A percentile compares a stretch with the other conserved stretches of the same genome.
Conservation (phyloP, 2,797 vertebrate species). For the Takifugu rubripes region DNA sequence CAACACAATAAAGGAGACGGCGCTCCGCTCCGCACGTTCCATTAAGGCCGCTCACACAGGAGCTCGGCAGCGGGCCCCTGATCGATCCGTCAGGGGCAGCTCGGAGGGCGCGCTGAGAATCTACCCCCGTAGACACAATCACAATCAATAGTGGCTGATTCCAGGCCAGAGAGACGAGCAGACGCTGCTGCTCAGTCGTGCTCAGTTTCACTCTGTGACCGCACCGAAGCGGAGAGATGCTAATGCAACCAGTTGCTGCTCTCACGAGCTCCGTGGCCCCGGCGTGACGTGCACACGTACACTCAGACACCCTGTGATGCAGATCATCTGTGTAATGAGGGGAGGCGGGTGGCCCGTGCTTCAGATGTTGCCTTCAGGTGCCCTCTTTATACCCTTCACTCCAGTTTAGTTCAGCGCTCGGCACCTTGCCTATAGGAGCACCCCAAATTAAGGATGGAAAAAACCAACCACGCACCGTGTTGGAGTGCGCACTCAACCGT, state of each 20-base stretch:
- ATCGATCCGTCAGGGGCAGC: constrained; percentile 54
- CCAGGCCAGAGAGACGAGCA: constrained; percentile 49
- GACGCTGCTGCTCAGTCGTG: constrained; percentile 21
- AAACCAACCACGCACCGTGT: constrained; percentile 39
- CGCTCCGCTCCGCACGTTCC: constrained; percentile 38
- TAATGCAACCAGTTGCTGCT: constrained; percentile 32
- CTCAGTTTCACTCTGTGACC: constrained; percentile 14
- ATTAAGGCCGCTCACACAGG: constrained; percentile 43
- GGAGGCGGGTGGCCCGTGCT: constrained; percentile 37
- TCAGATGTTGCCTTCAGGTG: background rate
- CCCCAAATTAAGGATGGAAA: constrained; percentile 50
- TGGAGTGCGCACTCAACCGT: constrained; percentile 47
- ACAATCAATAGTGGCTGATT: constrained; percentile 69
- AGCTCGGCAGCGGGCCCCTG: constrained; percentile 34
- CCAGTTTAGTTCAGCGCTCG: constrained; percentile 18
- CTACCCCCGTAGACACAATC: constrained; percentile 62
- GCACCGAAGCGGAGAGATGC: constrained; percentile 19
- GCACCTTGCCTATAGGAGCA: constrained; percentile 39
- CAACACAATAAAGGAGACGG: constrained; percentile 1
- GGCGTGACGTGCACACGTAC: constrained; percentile 11
- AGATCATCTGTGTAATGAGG: constrained; percentile 41
- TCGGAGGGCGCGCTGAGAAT: constrained; percentile 65
- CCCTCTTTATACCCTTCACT: constrained; percentile 10
- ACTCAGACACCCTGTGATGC: constrained; percentile 7
- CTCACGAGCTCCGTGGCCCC: background rate